Evolutionary conservation across 2,888 invertebrate genomes (phyloP), one percentile per base, ranked within the genome.

Genomic region (Drosophila paramelanica): DNA sequence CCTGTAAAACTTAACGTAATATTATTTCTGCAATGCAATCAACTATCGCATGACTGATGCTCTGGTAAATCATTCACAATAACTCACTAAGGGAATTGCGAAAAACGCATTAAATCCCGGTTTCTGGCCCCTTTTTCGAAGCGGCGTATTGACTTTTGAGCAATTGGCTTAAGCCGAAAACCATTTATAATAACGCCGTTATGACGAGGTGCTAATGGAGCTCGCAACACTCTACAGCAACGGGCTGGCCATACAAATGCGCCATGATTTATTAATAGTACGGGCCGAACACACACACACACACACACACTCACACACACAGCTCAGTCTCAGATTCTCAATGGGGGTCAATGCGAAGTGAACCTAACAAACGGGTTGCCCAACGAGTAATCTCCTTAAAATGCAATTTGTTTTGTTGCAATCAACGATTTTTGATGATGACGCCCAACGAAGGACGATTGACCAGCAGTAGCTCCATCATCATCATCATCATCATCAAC

Each of bases 381-480:
- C 53, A 61, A 52, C 66, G 71, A 69, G 81, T 85, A 85, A 85
- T 86, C 85, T 85, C 73, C 85, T 86, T 86, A 86, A 86, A 86
- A 88, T 83, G 85, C 83, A 86, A 86, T 86, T 86, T 83, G 88
- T 86, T 88, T 87, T 86, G 83, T 81, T 88, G 85, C 85, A 88
- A 85, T 88, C 88, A 88, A 85, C 85, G 88, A 87, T 85, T 87
- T 87, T 84, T 82, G 88, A 88, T 85, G 88, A 85, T 84, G 87
- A 81, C 67, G 81, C 66, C 51, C 49, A 65, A 64, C 61, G 61
- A 64, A 67, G 64, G 53, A 69, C 59, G 58, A 61, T 52, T 47
- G 55, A 31, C 57, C 47, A 52, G 49, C 27, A 23, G 14, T 45
- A 42, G 47, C 46, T 57, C 17, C 61, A 55, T 41, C 53, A 47